phyloP scores from a whole-genome alignment of 2,113 vertebrate species.

The Pogona vitticeps region DNA sequence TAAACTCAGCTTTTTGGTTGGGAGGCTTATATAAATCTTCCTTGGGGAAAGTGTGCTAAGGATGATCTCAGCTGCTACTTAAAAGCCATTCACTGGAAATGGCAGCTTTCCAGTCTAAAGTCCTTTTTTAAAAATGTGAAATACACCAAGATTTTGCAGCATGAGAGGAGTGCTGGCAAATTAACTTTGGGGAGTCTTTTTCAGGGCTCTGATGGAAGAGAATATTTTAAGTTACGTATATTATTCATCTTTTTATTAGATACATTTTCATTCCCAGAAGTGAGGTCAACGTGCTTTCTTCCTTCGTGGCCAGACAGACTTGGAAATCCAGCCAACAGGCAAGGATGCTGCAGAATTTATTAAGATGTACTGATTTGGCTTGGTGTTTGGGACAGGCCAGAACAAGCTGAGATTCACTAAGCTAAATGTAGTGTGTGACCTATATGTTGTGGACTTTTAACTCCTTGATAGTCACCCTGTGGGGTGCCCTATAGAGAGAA shows the following conservation, averaged over 20 bases:
- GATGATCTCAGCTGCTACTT: conserved; percentile 51
- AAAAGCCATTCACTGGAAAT: conserved; percentile 43
- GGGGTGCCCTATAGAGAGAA: background rate
- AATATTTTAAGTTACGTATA: conserved; percentile 39
- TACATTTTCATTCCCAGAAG: conserved; percentile 34
- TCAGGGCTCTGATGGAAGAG: conserved; percentile 42
- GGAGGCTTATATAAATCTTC: conserved; percentile 64
- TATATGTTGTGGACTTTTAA: background rate
- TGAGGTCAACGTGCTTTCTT: conserved; percentile 65
- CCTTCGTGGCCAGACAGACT: conserved; percentile 56
- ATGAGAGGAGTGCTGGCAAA: background rate
- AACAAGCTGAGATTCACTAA: background rate
- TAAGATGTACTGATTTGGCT: background rate
- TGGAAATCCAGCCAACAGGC: conserved; percentile 41
- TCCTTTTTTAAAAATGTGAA: conserved; percentile 3
- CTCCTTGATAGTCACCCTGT: background rate
- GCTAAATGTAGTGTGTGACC: no score
- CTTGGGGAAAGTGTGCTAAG: conserved; percentile 47
- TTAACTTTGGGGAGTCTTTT: background rate
- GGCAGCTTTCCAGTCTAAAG: conserved; percentile 59
- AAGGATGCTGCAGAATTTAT: conserved; percentile 13
- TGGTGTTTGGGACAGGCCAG: rapidly evolving
- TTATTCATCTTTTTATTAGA: conserved; percentile 62
- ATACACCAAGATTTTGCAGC: conserved; percentile 15
- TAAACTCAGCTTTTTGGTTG: conserved; percentile 65